These are phyloP conservation scores for Scomber japonicus DNA, from an alignment of 2,113 vertebrate species.

Conservation along the genomic window DNA sequence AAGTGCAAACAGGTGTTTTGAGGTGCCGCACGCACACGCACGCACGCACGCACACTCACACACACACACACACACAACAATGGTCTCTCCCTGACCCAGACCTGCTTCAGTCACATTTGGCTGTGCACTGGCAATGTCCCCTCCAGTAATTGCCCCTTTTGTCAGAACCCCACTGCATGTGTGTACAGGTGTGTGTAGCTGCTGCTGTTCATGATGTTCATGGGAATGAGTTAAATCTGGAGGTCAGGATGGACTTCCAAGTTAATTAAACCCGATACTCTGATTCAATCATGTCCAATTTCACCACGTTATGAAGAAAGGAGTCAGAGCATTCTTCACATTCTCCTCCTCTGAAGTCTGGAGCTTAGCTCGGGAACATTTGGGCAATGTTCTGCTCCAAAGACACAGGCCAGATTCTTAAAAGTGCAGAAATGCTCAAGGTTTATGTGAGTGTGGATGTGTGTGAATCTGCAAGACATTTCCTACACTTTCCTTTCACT, in stretches of 20 bases:
- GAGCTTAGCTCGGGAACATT: constrained; percentile 62
- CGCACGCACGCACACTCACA: constrained; percentile 23
- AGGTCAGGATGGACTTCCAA: constrained; percentile 36
- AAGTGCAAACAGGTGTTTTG: constrained; percentile 45
- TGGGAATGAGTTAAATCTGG: constrained; percentile 2
- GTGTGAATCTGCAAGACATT: constrained; percentile 49
- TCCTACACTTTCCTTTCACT: constrained; percentile 43
- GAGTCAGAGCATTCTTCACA: constrained; percentile 67
- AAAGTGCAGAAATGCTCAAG: constrained; percentile 37
- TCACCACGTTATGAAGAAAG: constrained; percentile 42
- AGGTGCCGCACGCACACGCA: constrained; percentile 3
- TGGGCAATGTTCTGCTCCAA: constrained; percentile 58
- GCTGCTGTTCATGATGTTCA: not conserved
- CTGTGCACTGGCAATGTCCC: constrained; percentile 34
- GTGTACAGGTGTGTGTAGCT: constrained; percentile 17
- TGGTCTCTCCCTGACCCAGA: constrained; percentile 18
- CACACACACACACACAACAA: not conserved
- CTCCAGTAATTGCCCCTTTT: constrained; percentile 39
- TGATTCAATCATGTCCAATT: constrained; percentile 59
- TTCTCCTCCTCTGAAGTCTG: constrained; percentile 62
- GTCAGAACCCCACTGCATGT: constrained; percentile 16
- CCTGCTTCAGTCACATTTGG: constrained; percentile 41
- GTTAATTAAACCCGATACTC: constrained; percentile 60
- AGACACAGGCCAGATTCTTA: constrained; percentile 38
- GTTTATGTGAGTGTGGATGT: constrained; percentile 34